Percentiles rank a stretch among this genome's conserved stretches.
Conservation (phyloP, 92 coral and sea anemone genomes). For the Siderastrea radians region DNA sequence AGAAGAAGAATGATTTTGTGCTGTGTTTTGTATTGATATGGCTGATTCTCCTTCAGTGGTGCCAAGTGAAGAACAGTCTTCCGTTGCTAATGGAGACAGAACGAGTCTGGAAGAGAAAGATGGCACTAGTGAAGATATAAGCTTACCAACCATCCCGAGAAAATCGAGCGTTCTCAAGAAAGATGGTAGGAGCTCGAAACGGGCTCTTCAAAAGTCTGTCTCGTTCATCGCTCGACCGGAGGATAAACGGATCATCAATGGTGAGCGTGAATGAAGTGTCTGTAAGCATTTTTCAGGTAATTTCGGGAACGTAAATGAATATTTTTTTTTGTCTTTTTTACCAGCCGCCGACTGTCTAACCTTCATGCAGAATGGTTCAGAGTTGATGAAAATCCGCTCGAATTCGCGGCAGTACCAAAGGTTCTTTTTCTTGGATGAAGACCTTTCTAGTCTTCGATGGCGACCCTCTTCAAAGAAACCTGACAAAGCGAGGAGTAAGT, state of each 20-base stretch:
- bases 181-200: slow-evolving; percentile 80
- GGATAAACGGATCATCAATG: slow-evolving; percentile 96
- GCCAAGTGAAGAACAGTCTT: slow-evolving; percentile 70
- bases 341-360: slow-evolving; percentile 96
- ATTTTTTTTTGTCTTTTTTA: slow-evolving; percentile 16
- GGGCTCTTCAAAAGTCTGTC: slow-evolving; percentile 93
- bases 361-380: slow-evolving; percentile 97
- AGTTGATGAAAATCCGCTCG: slow-evolving; percentile 96
- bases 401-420: slow-evolving; percentile 93
- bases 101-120: slow-evolving; percentile 74
- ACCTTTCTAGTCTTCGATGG: slow-evolving; percentile 88
- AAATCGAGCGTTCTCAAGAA: slow-evolving; percentile 94
- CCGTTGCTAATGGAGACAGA: slow-evolving; percentile 78
- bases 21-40: slow-evolving; percentile 71
- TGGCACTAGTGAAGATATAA: slow-evolving; percentile 43
- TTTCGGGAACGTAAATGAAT: slow-evolving; percentile 16
- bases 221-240: slow-evolving; percentile 98
- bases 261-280: slow-evolving; percentile 57
- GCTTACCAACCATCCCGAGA: slow-evolving; percentile 62
- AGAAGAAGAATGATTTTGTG: slow-evolving; percentile 27
- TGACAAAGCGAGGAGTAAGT: slow-evolving; percentile 98
- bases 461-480: slow-evolving; percentile 97
- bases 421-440: slow-evolving; percentile 93
- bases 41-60: slow-evolving; percentile 77
- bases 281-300: slow-evolving; percentile 22